phyloP scores from a whole-genome alignment of 2,113 vertebrate genomes.

The Scortum barcoo region DNA sequence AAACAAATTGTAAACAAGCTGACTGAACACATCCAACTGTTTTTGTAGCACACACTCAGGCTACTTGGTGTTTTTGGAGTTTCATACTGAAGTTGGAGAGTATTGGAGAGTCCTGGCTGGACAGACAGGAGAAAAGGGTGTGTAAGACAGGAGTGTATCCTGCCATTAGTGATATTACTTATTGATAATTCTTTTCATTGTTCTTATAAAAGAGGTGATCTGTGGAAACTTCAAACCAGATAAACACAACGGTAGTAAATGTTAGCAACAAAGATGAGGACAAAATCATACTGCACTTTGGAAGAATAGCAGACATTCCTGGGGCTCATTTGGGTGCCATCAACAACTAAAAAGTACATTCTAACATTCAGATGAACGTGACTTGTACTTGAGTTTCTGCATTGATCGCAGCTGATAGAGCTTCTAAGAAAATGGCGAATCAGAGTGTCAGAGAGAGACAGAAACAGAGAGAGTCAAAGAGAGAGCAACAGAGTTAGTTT shows the following conservation, averaged over 20 bases:
- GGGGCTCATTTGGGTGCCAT: background rate
- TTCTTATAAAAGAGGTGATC: background rate
- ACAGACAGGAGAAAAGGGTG: background rate
- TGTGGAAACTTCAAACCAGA: no score
- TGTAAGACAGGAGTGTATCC: background rate
- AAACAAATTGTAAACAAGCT: no score
- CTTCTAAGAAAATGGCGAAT: constrained; percentile 46
- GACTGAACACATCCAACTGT: no score
- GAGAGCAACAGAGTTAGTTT: constrained; percentile 59
- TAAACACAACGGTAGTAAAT: background rate
- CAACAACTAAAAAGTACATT: background rate
- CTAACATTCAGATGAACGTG: background rate
- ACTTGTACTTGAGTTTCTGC: constrained; percentile 1
- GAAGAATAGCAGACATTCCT: background rate
- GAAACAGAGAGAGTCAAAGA: constrained; percentile 36
- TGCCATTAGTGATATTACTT: background rate
- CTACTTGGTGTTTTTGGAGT: no score
- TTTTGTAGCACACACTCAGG: no score
- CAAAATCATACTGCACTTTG: background rate
- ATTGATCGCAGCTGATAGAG: constrained; percentile 18
- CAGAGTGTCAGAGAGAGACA: constrained; percentile 28
- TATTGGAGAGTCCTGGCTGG: background rate
- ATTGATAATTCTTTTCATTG: background rate
- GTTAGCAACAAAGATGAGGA: background rate
- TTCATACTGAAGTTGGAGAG: background rate